A percentile compares a stretch with the other conserved stretches of the same genome.
These are phyloP conservation scores for honey bee (Apis mellifera) DNA, from an alignment of 1,140 invertebrate species.

Conservation along the genomic window DNA sequence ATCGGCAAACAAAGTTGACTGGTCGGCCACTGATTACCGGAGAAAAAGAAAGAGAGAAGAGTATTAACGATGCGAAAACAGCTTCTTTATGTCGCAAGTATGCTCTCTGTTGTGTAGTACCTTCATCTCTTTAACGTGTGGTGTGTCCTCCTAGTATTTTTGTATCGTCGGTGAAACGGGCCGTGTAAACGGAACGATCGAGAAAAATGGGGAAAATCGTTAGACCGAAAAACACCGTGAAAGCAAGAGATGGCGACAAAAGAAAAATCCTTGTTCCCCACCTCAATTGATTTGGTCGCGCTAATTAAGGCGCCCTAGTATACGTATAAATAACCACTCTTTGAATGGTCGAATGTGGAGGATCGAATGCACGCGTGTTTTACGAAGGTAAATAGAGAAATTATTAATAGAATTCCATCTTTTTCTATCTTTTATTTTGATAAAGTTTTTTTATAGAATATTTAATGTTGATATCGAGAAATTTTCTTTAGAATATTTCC, in stretches of 20 bases:
- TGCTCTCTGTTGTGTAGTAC: accelerated
- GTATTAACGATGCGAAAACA: slow-evolving; percentile 4
- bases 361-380: not conserved
- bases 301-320: not conserved
- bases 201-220: slow-evolving; percentile 29
- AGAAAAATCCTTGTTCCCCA: slow-evolving; percentile 1
- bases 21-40: not conserved
- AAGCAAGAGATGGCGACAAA: slow-evolving; percentile 17
- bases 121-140: not conserved
- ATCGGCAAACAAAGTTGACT: slow-evolving; percentile 43
- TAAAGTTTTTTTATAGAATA: not conserved
- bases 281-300: not conserved
- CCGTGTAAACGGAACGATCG: slow-evolving; percentile 12
- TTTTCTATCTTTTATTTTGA: not conserved
- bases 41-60: not conserved
- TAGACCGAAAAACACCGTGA: slow-evolving; percentile 23
- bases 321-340: slow-evolving; percentile 37
- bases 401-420: not conserved
- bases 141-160: slow-evolving; percentile 2
- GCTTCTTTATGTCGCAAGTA: not conserved
- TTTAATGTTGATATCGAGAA: not conserved
- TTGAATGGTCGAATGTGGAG: not conserved
- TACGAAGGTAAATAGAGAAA: not conserved
- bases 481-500: no score
- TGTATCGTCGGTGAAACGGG: slow-evolving; percentile 20